Base-by-base conservation (phyloP, 2,888 invertebrate species). In the Leucophenga maculata region DNA sequence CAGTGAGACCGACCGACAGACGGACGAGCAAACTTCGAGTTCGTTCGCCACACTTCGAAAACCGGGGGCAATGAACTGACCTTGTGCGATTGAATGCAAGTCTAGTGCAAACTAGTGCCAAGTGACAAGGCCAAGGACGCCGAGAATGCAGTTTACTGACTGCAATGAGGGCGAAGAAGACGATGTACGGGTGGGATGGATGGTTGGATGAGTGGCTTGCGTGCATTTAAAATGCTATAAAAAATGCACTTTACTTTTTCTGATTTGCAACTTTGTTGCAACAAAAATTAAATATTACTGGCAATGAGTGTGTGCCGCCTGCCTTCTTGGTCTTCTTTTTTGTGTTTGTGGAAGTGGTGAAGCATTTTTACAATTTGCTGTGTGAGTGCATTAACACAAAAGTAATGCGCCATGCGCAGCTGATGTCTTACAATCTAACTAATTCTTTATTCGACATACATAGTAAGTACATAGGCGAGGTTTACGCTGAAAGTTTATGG, bases 371-470 rank as follows among this genome's bases (percentile, higher is more conserved):
- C n/a, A n/a, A n/a, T n/a, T n/a, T n/a, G n/a, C n/a, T n/a, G n/a
- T n/a, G n/a, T n/a, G n/a, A 64, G 62, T 64, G 62, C 62, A 64
- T 64, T 64, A 64, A 64, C 62, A 64, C 22, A 32, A 64, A 50
- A 50, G 6, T n/a, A 46, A 46, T 46, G n/a, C 46, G 46, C 46
- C 46, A 46, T 46, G 6, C 6, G 46, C 46, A 3, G 46, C 6
- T 2, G 6, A 2, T 16, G 18, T n/a, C 8, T 50, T 39, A 39
- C 39, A 39, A 39, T 39, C 39, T 39, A 11, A 11, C 39, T 39
- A 11, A 6, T 39, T 39, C 39, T 39, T 39, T 39, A 39, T 39
- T 11, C 39, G 3, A 8, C 39, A 26, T 26, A 26, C 26, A 26
- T 26, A 26, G 26, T 26, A 26, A 39, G 8, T 1, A 11, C 39